Base-by-base conservation (phyloP, 2,888 invertebrate genomes). In the Anthrax anthrax region DNA sequence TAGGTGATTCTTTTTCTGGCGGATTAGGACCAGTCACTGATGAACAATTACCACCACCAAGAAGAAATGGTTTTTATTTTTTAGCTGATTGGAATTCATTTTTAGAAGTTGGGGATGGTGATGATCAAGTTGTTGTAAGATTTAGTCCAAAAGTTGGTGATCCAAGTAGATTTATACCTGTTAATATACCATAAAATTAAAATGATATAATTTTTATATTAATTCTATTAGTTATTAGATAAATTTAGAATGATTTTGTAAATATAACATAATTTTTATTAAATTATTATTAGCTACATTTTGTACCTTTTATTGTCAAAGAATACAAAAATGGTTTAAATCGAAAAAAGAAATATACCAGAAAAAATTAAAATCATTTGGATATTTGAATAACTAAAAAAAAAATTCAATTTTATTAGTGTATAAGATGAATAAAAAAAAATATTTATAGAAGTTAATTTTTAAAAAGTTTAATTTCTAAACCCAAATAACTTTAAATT, bases 51-150 rank as follows among this genome's bases (percentile, higher is more conserved):
- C 80, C 84, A 6, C 75, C 81, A 0, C 78, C 78, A 37, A 75
- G 74, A 54, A 78, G 76, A 56, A 86, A 81, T 49, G 89, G 88
- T 0, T 80, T 88, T 54, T 89, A 88, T 60, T 88, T 87, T 70
- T 74, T 88, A 59, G 72, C 86, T 9, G 89, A 89, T 60, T 87
- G 87, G 86, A 88, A 89, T 59, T 78, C 82, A 45, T 89, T 89
- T 59, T 71, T 88, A 17, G 86, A 87, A 66, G 86, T 88, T 4
- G 88, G 87, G 13, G 76, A 77, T 54, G 83, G 83, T 18, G 81
- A 78, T 37, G 77, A 76, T 51, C 78, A 82, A 67, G 82, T 88
- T 1, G 83, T 85, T 57, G 76, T 89, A 55, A 76, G 84, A 57
- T 82, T 88, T 56, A 79, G 83, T 54, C 87, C 87, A 0, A 85